Base-by-base conservation (phyloP, 2,113 vertebrate species). In the Indri indri region DNA sequence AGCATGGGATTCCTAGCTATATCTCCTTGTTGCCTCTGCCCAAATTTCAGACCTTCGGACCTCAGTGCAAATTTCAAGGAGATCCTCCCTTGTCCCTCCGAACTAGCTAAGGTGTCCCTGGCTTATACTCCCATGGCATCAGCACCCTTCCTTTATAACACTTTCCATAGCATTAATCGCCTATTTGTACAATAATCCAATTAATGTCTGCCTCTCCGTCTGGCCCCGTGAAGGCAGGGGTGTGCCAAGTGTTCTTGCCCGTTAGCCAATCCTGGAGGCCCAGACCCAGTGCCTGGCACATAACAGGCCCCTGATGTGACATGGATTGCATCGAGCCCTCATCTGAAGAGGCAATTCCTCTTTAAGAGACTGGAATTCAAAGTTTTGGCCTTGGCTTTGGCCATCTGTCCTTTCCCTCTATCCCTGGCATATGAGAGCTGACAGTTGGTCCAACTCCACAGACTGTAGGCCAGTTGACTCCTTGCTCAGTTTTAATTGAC, bases 371-470 rank as follows among this genome's bases (percentile, higher is more conserved):
- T 5, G 12, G 73, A 70, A 34, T 74, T 27, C 9, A 18, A 68
- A 63, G 71, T 25, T 59, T 16, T 80, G 83, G 90, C 86, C 63
- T 89, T 8, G 4, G 40, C 54, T 73, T 63, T 42, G 50, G 50
- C 92, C 95, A 90, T 95, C 94, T 95, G 81, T 95, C 57, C 90
- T 90, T 52, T 90, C 68, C 54, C 20, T 86, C 50, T 63, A 83
- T 2, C 61, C 18, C 47, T 37, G 87, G 95, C 94, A 59, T 27
- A 25, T 3, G 12, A 88, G 17, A 77, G 47, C 30, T 76, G 74
- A 91, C 30, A 45, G 76, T 86, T 17, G 5, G n/a, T 83, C 8
- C 5, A 3, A 61, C 34, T 57, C 50, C 42, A 30, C 0, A 2
- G 50, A 81, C 77, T 17, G 0, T 0, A 7, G 47, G 92, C 83